Evolutionary conservation across 2,113 vertebrate species (phyloP).

Genomic region (Syrrhaptes paradoxus): DNA sequence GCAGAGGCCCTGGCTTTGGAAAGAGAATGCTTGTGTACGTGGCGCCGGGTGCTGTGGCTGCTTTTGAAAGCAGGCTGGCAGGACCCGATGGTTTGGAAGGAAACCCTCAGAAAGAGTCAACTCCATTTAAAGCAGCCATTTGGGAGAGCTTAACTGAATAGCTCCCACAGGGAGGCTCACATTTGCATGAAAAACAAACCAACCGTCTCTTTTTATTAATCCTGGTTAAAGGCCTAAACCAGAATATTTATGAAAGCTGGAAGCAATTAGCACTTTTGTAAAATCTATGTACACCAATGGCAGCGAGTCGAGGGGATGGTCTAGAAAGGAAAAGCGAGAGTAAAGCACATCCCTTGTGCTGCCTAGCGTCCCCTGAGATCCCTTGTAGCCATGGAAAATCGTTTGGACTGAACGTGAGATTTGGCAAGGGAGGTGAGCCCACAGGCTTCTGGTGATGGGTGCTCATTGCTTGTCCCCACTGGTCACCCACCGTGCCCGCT

Average conservation of each 20-base stretch:
- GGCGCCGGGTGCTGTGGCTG: neutral
- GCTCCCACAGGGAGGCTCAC: constrained; percentile 30
- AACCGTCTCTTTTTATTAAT: constrained; percentile 52
- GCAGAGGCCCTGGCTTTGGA: neutral
- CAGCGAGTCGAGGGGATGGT: neutral
- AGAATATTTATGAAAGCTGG: constrained; percentile 61
- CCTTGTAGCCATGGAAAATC: rapidly evolving
- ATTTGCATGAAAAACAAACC: constrained; percentile 71
- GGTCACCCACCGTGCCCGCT: neutral
- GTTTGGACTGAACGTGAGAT: neutral
- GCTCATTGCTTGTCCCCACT: neutral
- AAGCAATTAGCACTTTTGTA: constrained; percentile 57
- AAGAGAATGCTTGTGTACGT: rapidly evolving
- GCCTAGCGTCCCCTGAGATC: neutral
- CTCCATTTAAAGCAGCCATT: constrained; percentile 22
- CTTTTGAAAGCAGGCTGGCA: neutral
- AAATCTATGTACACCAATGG: constrained; percentile 14
- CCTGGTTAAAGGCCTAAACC: constrained; percentile 54
- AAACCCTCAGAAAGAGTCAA: constrained; percentile 39
- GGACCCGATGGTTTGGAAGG: neutral
- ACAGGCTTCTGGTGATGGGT: neutral
- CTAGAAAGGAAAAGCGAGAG: neutral
- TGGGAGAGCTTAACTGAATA: constrained; percentile 48
- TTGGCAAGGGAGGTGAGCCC: neutral
- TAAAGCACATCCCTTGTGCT: neutral